These are phyloP conservation scores for Thaumetopoea pityocampa DNA, from an alignment of 1,140 invertebrate genomes.

Conservation along the genomic window DNA sequence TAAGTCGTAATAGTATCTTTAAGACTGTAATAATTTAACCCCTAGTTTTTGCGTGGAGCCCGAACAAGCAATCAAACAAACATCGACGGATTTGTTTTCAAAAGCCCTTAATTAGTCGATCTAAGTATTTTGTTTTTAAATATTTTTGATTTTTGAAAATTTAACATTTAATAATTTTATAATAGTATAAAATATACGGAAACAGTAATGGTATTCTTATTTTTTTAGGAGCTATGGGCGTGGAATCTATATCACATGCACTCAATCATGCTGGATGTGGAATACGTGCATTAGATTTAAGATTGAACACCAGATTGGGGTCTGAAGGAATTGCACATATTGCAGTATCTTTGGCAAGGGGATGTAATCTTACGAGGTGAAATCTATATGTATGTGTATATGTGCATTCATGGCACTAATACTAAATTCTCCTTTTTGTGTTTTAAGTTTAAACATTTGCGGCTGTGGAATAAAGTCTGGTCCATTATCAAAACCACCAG, in stretches of 20 bases:
- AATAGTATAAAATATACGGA: neutral
- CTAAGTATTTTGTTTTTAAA: no score
- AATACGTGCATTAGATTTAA: slow-evolving; percentile 57
- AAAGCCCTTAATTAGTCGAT: no score
- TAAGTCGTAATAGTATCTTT: no score
- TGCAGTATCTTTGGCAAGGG: slow-evolving; percentile 63
- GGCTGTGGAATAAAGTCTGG: slow-evolving; percentile 58
- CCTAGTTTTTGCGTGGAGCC: no score
- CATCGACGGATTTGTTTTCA: no score
- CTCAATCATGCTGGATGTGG: slow-evolving; percentile 55
- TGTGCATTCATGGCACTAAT: no score
- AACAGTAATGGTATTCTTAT: neutral
- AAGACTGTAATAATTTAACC: no score
- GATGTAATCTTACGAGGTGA: slow-evolving; percentile 66
- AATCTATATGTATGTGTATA: no score
- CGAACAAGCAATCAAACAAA: no score
- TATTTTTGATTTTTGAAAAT: no score
- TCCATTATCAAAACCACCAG: slow-evolving; percentile 49
- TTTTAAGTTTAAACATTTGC: slow-evolving; percentile 60
- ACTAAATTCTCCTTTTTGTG: neutral
- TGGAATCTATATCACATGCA: slow-evolving; percentile 59
- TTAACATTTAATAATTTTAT: slow-evolving; percentile 26
- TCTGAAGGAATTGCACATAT: slow-evolving; percentile 63
- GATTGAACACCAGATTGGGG: slow-evolving; percentile 62
- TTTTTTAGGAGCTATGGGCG: slow-evolving; percentile 49